Percentiles rank a stretch among this genome's conserved stretches.
Evolutionary conservation across 2,888 invertebrate genomes (phyloP).

Genomic region (Agonum fuliginosum): DNA sequence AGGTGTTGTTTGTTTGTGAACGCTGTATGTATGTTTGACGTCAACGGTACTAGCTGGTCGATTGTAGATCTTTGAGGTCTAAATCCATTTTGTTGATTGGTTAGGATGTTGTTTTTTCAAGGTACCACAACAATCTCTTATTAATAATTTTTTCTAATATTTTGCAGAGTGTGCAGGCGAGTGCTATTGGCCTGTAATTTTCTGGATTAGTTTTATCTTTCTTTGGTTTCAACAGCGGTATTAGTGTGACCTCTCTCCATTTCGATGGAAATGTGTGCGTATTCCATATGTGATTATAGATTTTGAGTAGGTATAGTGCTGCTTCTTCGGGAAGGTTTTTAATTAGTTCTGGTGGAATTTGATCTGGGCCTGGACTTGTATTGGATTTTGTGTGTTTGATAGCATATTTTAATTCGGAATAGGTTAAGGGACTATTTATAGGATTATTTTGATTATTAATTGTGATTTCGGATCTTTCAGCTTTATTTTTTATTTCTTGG

Average conservation of each 20-base stretch:
- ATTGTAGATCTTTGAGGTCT: not conserved
- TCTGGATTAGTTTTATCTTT: constrained; percentile 12
- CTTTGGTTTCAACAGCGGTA: not conserved
- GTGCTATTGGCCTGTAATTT: constrained; percentile 6
- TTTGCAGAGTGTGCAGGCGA: not conserved
- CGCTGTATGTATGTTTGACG: not conserved
- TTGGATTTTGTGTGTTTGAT: not conserved
- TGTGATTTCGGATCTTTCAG: not conserved
- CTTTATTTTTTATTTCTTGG: not conserved
- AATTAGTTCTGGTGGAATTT: not conserved
- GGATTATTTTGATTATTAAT: not conserved
- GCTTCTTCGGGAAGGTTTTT: not conserved
- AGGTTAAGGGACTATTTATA: not conserved
- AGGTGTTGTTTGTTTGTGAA: not conserved
- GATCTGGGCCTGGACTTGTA: not conserved
- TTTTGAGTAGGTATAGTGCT: not conserved
- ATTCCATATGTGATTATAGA: not conserved
- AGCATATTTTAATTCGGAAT: not conserved
- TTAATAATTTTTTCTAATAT: constrained; percentile 5
- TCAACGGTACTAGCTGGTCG: not conserved
- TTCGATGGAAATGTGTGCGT: not conserved
- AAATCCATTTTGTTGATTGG: not conserved
- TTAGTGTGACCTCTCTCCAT: not conserved
- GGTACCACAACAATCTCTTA: constrained; percentile 3
- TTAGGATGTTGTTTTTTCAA: not conserved